phyloP scores from a whole-genome alignment of 2,888 invertebrate species.

The Hipparchia semele region DNA sequence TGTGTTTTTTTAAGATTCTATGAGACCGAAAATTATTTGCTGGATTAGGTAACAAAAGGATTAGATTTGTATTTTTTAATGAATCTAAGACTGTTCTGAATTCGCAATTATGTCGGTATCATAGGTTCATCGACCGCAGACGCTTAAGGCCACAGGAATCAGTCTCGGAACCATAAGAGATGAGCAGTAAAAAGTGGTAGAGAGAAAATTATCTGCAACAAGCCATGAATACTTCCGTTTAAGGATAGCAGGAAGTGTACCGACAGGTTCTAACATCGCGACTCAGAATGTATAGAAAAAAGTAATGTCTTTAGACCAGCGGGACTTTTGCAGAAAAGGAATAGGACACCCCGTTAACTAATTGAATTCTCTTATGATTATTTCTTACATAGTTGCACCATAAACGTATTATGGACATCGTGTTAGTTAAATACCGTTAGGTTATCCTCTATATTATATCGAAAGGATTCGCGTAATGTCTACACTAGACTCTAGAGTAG shows the following conservation, averaged over 20 bases:
- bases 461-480: background rate
- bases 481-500: background rate
- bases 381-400: conserved; percentile 31
- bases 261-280: conserved; percentile 57
- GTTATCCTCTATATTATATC: background rate
- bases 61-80: background rate
- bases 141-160: conserved; percentile 50
- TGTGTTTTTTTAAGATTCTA: background rate
- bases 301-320: conserved; percentile 59
- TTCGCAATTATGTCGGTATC: conserved; percentile 16
- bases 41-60: background rate
- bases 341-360: conserved; percentile 32
- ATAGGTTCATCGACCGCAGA: conserved; percentile 53
- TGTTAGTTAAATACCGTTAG: conserved; percentile 11
- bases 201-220: conserved; percentile 63
- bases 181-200: conserved; percentile 57
- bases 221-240: conserved; percentile 61
- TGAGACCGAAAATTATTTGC: background rate
- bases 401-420: conserved; percentile 25
- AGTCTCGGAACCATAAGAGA: conserved; percentile 51
- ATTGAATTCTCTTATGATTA: conserved; percentile 11
- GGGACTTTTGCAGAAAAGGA: conserved; percentile 52
- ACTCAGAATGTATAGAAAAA: conserved; percentile 58
- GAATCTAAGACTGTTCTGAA: background rate
- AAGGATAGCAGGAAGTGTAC: conserved; percentile 70